Base-by-base conservation (phyloP, 2,797 vertebrate genomes). In the Chanos chanos region DNA sequence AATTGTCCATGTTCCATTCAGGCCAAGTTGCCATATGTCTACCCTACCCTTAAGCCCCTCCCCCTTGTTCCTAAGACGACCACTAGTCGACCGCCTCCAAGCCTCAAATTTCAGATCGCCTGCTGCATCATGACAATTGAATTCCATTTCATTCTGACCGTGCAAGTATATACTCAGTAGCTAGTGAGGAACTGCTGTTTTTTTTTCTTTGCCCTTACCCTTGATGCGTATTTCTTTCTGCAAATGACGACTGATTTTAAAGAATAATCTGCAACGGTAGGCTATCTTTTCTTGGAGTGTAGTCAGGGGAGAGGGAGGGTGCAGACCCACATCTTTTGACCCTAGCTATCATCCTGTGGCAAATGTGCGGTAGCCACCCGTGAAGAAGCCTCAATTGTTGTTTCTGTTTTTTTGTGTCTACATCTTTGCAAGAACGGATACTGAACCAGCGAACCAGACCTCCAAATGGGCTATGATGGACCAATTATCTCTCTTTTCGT, bases 51-150 rank as follows among this genome's bases (percentile, higher is more conserved):
- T 54, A 69, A 64, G 71, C 63, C 70, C 72, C 77, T 52, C 83
- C 85, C 77, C 75, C 74, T 55, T 37, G n/a, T n/a, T n/a, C n/a
- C n/a, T n/a, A n/a, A n/a, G n/a, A n/a, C n/a, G 19, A 73, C 33
- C 15, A 19, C 50, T 52, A 80, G 72, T 81, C 82, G 53, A 64
- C 82, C 87, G 81, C 84, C 72, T 80, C 77, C 77, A 80, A 84
- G 85, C 86, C 84, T 85, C 85, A 73, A 78, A 56, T 90, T 88
- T 85, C 88, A 51, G 68, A 80, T 77, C 63, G 76, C 78, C 57
- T 71, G 58, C 41, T 73, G 64, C 71, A 34, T 63, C 64, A 15
- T 64, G 83, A 79, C 84, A 78, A 85, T 84, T 78, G 84, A 3
- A 31, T 40, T 62, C 41, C 25, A 48, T 53, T 65, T 50, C 70